Conservation (phyloP, 2,113 vertebrate species). For the Macrotis lagotis region DNA sequence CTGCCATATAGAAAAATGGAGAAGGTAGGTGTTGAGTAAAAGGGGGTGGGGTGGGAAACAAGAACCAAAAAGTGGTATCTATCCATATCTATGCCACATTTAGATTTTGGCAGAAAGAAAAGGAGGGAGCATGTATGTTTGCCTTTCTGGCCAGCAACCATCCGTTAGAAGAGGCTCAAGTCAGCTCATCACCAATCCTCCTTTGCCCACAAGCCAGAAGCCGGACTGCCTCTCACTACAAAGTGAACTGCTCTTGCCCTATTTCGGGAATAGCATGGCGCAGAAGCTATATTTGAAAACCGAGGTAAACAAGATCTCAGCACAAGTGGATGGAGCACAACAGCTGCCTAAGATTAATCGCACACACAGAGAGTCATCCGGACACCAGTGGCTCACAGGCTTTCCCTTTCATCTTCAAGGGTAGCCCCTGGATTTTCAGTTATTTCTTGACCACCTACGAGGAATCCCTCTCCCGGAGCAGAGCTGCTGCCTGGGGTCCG, state of each 20-base stretch:
- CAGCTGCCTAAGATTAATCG: slow-evolving; percentile 94
- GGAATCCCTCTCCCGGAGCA: slow-evolving; percentile 27
- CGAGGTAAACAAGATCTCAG: slow-evolving; percentile 90
- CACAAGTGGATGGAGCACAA: slow-evolving; percentile 84
- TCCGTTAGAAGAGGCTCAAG: not conserved
- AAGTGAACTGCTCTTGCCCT: slow-evolving; percentile 78
- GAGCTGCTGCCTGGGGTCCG: slow-evolving; percentile 44
- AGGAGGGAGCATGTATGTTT: not conserved
- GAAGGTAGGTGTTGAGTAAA: not conserved
- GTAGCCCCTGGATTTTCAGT: slow-evolving; percentile 36
- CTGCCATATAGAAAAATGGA: not conserved
- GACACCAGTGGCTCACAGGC: slow-evolving; percentile 57
- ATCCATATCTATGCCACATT: not conserved
- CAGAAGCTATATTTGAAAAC: slow-evolving; percentile 90
- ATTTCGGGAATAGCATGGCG: slow-evolving; percentile 89
- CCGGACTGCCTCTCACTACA: slow-evolving; percentile 62
- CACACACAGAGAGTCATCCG: slow-evolving; percentile 60
- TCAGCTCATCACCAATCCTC: slow-evolving; percentile 32
- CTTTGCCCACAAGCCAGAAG: not conserved
- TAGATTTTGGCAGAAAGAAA: not conserved
- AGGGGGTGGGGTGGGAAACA: not conserved
- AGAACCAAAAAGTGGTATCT: not conserved
- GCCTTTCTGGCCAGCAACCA: not conserved
- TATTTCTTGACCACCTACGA: slow-evolving; percentile 49
- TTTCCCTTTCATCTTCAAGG: slow-evolving; percentile 52